Base-by-base conservation (phyloP, 92 coral and sea anemone species). In the Epizoanthus scotinus region DNA sequence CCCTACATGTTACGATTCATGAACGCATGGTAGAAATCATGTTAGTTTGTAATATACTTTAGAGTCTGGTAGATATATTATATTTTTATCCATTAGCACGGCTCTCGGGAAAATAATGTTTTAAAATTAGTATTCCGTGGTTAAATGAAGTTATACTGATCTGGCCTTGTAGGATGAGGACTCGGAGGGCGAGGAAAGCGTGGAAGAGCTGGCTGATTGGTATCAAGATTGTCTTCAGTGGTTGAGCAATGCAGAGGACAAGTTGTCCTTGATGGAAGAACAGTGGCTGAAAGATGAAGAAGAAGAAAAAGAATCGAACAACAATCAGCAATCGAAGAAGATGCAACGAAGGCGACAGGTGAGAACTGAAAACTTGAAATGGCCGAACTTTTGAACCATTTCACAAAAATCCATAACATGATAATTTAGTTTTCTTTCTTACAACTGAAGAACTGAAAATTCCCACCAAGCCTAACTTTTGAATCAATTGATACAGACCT, bases 261-360 rank as follows among this genome's bases (percentile, higher is more conserved):
- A 79, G 63, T 69, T 89, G 67, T 56, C 86, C 60, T 86, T 84
- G 73, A 92, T 92, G 97, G 97, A 91, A 79, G 84, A 91, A 55
- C 88, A 91, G 73, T 91, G 95, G 92, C 71, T 75, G 63, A 77
- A 79, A 66, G 91, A 83, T 14, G 86, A 70, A 6, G 90, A 86
- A 68, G 90, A 87, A 9, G 42, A 74, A 74, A 89, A 86, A 67
- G 90, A 87, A 9, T 36, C 59, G 29, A 71, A 27, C 61, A 66
- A 74, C 8, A 38, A 13, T 57, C 52, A 24, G 31, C 66, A 58
- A n/a, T 65, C 80, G 22, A 74, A 62, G 18, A 74, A 36, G 29
- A 74, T 8, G 7, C 80, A 59, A 21, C 80, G 67, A 36, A 58
- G 31, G 62, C 67, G 62, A 18, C 80, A 74, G 80, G 80, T 74